phyloP scores from a whole-genome alignment of 2,113 vertebrate genomes.

The Triplophysa siluroides region DNA sequence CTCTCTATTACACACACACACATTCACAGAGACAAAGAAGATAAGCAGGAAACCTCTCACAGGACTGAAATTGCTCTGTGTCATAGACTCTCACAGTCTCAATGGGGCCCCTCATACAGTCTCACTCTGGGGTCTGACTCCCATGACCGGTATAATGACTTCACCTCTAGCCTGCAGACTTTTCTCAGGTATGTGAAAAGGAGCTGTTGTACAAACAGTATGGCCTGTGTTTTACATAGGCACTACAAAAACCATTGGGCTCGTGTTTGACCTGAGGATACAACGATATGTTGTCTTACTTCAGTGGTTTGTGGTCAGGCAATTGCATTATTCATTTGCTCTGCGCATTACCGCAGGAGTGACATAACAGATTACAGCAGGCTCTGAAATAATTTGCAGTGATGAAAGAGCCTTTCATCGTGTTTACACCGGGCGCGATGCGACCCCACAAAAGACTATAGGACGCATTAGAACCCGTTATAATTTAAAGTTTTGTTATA shows the following conservation, averaged over 20 bases:
- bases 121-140: slow-evolving; percentile 10
- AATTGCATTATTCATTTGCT: slow-evolving; percentile 4
- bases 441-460: too few species aligned
- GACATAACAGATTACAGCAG: slow-evolving; percentile 9
- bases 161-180: background rate
- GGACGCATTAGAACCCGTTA: too few species aligned
- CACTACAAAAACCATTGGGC: slow-evolving; percentile 1
- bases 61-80: slow-evolving; percentile 19
- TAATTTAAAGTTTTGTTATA: too few species aligned
- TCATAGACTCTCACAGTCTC: slow-evolving; percentile 25
- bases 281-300: background rate
- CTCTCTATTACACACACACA: background rate
- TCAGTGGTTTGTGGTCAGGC: background rate
- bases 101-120: background rate
- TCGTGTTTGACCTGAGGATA: background rate
- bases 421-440: too few species aligned
- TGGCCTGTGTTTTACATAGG: background rate
- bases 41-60: slow-evolving; percentile 21
- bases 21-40: slow-evolving; percentile 7
- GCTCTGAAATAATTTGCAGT: background rate
- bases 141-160: slow-evolving; percentile 28
- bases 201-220: slow-evolving; percentile 13
- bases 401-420: too few species aligned
- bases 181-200: background rate
- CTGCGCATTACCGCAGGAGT: background rate